Evolutionary conservation across 2,888 invertebrate species (phyloP), one percentile per base, ranked within the genome.

Genomic region (Ochropacha duplaris): DNA sequence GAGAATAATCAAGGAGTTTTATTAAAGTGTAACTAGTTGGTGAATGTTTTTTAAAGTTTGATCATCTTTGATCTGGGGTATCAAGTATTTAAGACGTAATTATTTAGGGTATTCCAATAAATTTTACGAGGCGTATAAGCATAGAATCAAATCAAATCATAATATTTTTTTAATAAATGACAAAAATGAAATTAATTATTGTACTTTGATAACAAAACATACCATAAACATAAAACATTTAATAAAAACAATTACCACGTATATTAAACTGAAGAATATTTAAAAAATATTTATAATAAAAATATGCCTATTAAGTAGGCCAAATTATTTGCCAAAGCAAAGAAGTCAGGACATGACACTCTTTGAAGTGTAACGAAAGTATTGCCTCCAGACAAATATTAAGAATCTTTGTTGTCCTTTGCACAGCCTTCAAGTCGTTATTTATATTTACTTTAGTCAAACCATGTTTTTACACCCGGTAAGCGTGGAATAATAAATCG

Each of bases 391-490:
- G 16, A 16, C 6, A 44, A 39, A 16, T 16, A 39, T 12, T 31
- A 9, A 16, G 16, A 16, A 39, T 39, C n/a, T n/a, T 39, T 39
- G 39, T 39, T 39, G 39, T 39, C 39, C 16, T 39, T 31, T 12
- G 12, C 39, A 39, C 39, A 16, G 16, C 44, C 19, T 19, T 44
- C 19, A n/a, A 19, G 44, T 19, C 55, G 36, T 50, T 24, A 24
- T 6, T 34, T n/a, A 31, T 31, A 49, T 52, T 50, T 55, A 26
- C 31, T 50, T 44, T 44, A 44, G n/a, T 44, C 57, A 58, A 58
- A 57, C 39, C 39, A 24, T 59, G 59, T 61, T 62, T 60, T 60
- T 56, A 56, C 59, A 58, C 55, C 54, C 55, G 54, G 9, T n/a
- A 19, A 19, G 44, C 19, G 44, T 19, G 19, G 19, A 44, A 44